Percentiles rank a stretch among this genome's conserved stretches.
These are phyloP conservation scores for Xenopus borealis DNA, from an alignment of 2,113 vertebrate species.

Conservation along the genomic window DNA sequence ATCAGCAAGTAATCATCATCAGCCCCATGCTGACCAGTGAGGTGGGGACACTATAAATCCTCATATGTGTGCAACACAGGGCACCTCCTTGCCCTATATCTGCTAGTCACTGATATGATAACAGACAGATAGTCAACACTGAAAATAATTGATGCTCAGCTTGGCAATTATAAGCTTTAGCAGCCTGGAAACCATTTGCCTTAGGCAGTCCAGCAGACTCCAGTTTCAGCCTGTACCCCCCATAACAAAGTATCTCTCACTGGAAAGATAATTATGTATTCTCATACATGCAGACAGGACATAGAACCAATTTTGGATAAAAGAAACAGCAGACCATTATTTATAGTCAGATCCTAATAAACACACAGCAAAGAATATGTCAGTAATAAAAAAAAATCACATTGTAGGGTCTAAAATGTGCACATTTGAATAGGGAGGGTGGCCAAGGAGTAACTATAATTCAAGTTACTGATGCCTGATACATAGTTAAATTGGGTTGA, in stretches of 20 bases:
- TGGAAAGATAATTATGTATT: not conserved
- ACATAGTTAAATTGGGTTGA: too few relatives aligned
- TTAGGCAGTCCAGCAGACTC: not conserved
- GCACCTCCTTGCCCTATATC: not conserved
- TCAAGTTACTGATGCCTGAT: too few relatives aligned
- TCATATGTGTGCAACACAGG: not conserved
- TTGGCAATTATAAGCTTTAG: constrained; percentile 2
- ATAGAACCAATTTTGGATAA: too few relatives aligned
- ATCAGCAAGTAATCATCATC: constrained; percentile 14
- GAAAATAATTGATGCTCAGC: not conserved
- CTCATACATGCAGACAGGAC: too few relatives aligned
- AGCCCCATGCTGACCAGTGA: not conserved
- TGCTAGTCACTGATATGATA: constrained; percentile 11
- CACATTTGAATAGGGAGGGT: too few relatives aligned
- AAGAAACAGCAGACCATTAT: too few relatives aligned
- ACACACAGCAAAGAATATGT: too few relatives aligned
- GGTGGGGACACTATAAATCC: not conserved
- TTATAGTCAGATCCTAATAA: too few relatives aligned
- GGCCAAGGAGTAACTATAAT: too few relatives aligned
- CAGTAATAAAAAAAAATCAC: too few relatives aligned
- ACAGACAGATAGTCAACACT: not conserved
- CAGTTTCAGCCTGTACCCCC: not conserved
- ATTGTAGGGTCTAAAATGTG: too few relatives aligned
- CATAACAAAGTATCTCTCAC: not conserved
- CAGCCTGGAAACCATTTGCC: not conserved